Percentiles rank a stretch among this genome's conserved stretches.
phyloP scores from a whole-genome alignment of 2,888 invertebrate species.

The Chrysina gloriosa region DNA sequence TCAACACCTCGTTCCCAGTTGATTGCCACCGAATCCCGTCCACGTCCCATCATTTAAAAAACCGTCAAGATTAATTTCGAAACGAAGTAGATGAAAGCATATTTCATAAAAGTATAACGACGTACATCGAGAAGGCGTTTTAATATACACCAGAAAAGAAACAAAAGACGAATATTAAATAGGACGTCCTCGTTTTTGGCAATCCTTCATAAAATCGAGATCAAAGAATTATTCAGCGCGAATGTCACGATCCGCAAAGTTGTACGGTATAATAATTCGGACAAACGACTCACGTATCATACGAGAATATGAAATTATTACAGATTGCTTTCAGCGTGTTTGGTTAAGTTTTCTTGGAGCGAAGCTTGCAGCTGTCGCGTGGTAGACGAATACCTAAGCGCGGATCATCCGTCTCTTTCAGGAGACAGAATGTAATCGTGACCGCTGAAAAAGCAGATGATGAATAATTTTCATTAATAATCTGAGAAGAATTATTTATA shows the following conservation, averaged over 20 bases:
- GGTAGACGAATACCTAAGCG: no score
- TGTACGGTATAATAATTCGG: neutral
- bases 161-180: constrained; percentile 26
- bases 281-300: neutral
- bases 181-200: constrained; percentile 24
- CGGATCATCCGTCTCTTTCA: no score
- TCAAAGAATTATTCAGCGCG: constrained; percentile 18
- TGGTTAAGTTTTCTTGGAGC: no score
- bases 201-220: constrained; percentile 17
- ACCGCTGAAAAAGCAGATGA: no score
- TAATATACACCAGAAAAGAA: constrained; percentile 3
- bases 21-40: neutral
- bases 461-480: no score
- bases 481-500: neutral
- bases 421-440: no score
- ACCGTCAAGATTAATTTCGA: constrained; percentile 11
- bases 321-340: no score
- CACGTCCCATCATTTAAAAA: neutral
- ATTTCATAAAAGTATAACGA: constrained; percentile 17
- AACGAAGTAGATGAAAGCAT: constrained; percentile 31
- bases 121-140: constrained; percentile 27
- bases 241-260: neutral
- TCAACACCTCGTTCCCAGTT: neutral
- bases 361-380: no score
- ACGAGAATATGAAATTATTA: neutral